A percentile compares a stretch with the other conserved stretches of the same genome.
Conservation (phyloP, 2,113 vertebrate species). For the Bubo bubo region DNA sequence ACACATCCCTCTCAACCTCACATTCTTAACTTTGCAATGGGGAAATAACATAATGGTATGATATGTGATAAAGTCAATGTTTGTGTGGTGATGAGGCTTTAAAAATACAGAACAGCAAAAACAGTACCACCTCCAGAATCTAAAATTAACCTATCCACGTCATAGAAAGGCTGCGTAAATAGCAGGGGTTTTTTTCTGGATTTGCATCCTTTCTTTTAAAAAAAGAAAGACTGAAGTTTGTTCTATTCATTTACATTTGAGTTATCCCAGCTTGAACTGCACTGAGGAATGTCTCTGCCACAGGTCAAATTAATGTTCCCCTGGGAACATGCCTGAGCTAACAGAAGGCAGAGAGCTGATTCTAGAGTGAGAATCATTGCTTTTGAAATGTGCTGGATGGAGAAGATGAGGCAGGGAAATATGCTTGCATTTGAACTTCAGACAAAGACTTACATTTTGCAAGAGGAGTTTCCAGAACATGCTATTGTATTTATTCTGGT, state of each 20-base stretch:
- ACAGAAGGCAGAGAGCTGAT: neutral
- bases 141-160: constrained; percentile 39
- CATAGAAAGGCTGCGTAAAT: constrained; percentile 6
- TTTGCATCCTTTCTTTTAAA: neutral
- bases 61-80: neutral
- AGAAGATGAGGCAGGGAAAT: neutral
- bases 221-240: neutral
- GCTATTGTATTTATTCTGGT: neutral
- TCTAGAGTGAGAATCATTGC: neutral
- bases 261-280: constrained; percentile 5
- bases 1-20: neutral
- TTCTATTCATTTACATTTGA: neutral
- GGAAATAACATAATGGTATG: neutral
- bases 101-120: constrained; percentile 42
- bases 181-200: neutral
- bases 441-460: neutral
- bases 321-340: neutral
- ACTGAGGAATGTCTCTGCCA: neutral
- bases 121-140: constrained; percentile 39
- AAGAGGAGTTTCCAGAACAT: neutral
- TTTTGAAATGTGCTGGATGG: neutral
- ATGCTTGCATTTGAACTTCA: neutral
- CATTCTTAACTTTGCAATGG: neutral
- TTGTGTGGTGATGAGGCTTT: neutral
- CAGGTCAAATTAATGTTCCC: neutral